Evolutionary conservation across 2,113 vertebrate species (phyloP).

Genomic region (Aramus guarauna): DNA sequence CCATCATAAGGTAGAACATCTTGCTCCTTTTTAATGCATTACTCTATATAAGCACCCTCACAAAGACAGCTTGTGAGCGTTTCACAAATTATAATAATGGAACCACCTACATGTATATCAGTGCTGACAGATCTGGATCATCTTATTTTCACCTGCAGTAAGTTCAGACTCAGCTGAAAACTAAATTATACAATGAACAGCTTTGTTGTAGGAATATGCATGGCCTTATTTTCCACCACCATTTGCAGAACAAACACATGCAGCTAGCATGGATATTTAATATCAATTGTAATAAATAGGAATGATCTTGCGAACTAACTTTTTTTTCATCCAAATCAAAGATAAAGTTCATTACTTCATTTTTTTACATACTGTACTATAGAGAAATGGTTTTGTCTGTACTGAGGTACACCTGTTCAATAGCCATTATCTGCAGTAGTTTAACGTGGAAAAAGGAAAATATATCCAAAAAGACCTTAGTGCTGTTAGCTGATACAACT

Average conservation of each 20-base stretch:
- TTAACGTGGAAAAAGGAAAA: background rate
- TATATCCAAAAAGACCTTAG: background rate
- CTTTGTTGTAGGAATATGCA: constrained; percentile 70
- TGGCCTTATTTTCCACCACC: constrained; percentile 62
- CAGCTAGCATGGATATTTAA: constrained; percentile 37
- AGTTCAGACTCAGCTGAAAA: constrained; percentile 73
- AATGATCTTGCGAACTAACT: background rate
- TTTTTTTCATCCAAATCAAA: background rate
- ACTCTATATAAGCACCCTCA: constrained; percentile 68
- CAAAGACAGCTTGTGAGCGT: constrained; percentile 70
- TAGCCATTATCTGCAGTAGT: background rate
- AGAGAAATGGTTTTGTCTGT: background rate
- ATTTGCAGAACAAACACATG: constrained; percentile 42
- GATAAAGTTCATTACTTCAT: background rate
- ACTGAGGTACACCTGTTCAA: background rate
- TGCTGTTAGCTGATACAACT: background rate
- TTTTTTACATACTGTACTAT: background rate
- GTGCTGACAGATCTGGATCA: constrained; percentile 73
- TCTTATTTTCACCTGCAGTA: constrained; percentile 79
- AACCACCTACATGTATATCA: constrained; percentile 71
- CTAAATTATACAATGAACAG: constrained; percentile 74
- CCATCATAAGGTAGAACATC: constrained; percentile 69
- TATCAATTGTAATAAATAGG: constrained; percentile 33
- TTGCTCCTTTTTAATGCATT: constrained; percentile 70
- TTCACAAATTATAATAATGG: constrained; percentile 76